phyloP scores from a whole-genome alignment of 2,888 invertebrate species.

The Pterostichus niger region DNA sequence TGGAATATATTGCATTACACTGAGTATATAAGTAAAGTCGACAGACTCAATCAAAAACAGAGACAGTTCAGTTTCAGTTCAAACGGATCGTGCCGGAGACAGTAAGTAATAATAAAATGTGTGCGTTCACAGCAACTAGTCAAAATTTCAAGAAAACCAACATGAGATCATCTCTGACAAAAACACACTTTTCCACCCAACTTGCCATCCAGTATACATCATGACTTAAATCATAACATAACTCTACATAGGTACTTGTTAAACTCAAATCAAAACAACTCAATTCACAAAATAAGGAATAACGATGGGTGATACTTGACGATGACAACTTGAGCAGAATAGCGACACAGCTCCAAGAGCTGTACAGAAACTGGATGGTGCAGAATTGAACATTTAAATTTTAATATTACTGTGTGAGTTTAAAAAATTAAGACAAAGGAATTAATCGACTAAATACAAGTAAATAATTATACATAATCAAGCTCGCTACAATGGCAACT shows the following conservation, averaged over 20 bases:
- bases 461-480: constrained; percentile 70
- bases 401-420: constrained; percentile 60
- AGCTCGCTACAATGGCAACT: constrained; percentile 71
- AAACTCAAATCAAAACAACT: constrained; percentile 2
- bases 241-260: constrained; percentile 10
- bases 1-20: constrained; percentile 69
- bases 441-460: constrained; percentile 68
- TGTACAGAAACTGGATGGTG: constrained; percentile 48
- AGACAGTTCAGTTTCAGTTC: constrained; percentile 44
- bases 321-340: constrained; percentile 59
- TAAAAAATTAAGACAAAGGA: constrained; percentile 61
- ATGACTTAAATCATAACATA: constrained; percentile 39
- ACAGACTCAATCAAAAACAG: constrained; percentile 52
- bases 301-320: constrained; percentile 47
- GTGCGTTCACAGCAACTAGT: constrained; percentile 53
- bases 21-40: constrained; percentile 52
- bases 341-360: constrained; percentile 53
- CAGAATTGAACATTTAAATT: constrained; percentile 65
- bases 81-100: constrained; percentile 56
- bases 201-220: constrained; percentile 41
- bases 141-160: constrained; percentile 38
- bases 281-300: constrained; percentile 53
- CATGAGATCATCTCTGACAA: constrained; percentile 36
- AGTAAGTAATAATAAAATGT: constrained; percentile 49
- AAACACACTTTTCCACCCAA: constrained; percentile 49